Evolutionary conservation across 2,113 vertebrate species (phyloP).

Genomic region (Myiozetetes cayanensis): DNA sequence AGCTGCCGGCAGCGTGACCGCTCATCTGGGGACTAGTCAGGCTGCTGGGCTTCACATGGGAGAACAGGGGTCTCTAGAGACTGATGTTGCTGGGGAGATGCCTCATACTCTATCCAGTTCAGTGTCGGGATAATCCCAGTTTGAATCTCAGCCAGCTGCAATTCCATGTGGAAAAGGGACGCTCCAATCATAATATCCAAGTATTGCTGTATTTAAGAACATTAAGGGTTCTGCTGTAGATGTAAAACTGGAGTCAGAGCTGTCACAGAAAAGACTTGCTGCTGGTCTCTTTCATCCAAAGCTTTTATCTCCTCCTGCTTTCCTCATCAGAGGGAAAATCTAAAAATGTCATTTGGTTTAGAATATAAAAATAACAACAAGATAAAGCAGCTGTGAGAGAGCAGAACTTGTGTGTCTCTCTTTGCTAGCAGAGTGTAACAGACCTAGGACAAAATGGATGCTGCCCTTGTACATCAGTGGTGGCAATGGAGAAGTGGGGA

Average conservation of each 20-base stretch:
- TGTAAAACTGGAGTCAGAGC: not conserved
- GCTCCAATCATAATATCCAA: too few relatives aligned
- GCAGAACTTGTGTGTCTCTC: not conserved
- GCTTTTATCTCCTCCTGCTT: not conserved
- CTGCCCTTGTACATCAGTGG: not conserved
- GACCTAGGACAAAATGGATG: not conserved
- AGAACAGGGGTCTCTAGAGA: fast-evolving
- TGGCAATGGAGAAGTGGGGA: fast-evolving
- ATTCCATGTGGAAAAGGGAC: not conserved
- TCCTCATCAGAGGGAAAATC: not conserved
- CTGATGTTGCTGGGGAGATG: fast-evolving
- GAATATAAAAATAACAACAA: not conserved
- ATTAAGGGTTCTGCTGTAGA: not conserved
- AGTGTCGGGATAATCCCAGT: not conserved
- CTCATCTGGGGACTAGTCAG: fast-evolving
- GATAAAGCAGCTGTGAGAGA: not conserved
- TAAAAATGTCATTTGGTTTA: not conserved
- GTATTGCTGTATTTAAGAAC: fast-evolving
- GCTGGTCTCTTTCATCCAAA: not conserved
- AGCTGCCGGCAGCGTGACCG: not conserved
- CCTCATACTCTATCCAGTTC: fast-evolving
- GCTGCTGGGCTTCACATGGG: not conserved
- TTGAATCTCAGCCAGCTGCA: not conserved
- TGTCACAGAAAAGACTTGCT: not conserved
- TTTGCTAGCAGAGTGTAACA: not conserved